Percentiles rank a stretch among this genome's conserved stretches.
Evolutionary conservation across 1,140 invertebrate genomes (phyloP).

Genomic region (Wiebesia pumilae): DNA sequence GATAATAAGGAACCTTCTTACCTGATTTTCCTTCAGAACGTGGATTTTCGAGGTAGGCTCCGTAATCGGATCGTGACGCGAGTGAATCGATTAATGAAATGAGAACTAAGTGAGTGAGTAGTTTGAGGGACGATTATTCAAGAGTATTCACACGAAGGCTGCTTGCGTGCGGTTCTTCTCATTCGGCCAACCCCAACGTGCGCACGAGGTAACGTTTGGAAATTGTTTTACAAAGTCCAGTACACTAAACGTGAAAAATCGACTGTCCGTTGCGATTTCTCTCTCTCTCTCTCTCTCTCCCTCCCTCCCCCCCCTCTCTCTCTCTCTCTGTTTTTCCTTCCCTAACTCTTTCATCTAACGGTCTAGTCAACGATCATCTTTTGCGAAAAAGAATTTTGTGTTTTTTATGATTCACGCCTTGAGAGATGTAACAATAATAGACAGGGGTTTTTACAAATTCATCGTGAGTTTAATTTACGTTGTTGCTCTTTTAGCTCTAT

Average conservation of each 20-base stretch:
- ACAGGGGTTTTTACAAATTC: slow-evolving; percentile 2
- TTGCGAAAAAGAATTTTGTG: slow-evolving; percentile 30
- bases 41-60: not conserved
- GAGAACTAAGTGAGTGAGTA: slow-evolving; percentile 18
- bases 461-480: not conserved
- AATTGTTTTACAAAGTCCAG: slow-evolving; percentile 20
- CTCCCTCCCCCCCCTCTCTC: too few relatives aligned
- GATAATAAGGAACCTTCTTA: not conserved
- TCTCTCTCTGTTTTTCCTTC: not conserved
- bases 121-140: slow-evolving; percentile 21
- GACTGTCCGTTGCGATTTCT: not conserved
- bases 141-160: not conserved
- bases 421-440: slow-evolving; percentile 16
- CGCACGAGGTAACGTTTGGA: slow-evolving; percentile 42
- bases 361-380: slow-evolving; percentile 14
- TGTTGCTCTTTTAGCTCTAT: not conserved
- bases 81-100: not conserved
- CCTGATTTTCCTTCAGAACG: not conserved
- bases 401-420: slow-evolving; percentile 28
- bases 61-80: not conserved
- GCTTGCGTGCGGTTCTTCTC: not conserved
- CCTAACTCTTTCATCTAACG: not conserved
- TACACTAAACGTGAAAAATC: not conserved
- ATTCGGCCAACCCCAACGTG: not conserved
- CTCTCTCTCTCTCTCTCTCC: not conserved